A percentile compares a stretch with the other conserved stretches of the same genome.
These are phyloP conservation scores for Cotesia chilonis DNA, from an alignment of 1,140 invertebrate genomes.

Conservation along the genomic window DNA sequence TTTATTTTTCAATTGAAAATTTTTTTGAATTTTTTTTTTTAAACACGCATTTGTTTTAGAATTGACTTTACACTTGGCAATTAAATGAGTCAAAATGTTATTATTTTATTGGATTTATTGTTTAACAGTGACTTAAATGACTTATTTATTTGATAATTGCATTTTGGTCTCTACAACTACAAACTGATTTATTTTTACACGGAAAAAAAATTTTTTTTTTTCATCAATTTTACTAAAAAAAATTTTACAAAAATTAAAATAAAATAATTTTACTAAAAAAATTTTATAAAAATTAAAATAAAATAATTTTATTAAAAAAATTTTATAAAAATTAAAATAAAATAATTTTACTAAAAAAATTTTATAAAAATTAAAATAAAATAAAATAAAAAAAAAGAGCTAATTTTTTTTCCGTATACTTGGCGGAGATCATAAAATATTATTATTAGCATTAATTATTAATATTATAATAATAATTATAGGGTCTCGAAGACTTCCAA, in stretches of 20 bases:
- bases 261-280: too few relatives aligned
- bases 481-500: background rate
- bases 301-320: background rate
- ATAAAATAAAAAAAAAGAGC: background rate
- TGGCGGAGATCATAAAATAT: constrained; percentile 8
- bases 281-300: too few relatives aligned
- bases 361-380: too few relatives aligned
- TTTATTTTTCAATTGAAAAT: background rate
- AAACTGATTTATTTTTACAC: too few relatives aligned
- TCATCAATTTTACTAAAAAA: too few relatives aligned
- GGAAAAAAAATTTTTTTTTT: too few relatives aligned
- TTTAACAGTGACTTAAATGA: constrained; percentile 11
- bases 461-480: too few relatives aligned
- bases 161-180: constrained; percentile 31
- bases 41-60: background rate
- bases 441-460: background rate
- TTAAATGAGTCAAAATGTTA: background rate
- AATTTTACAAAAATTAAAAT: too few relatives aligned
- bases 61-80: constrained; percentile 11
- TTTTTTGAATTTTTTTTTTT: background rate
- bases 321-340: too few relatives aligned
- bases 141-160: constrained; percentile 34
- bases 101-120: background rate
- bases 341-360: too few relatives aligned
- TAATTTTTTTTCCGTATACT: constrained; percentile 1